A percentile compares a stretch with the other conserved stretches of the same genome.
Conservation (phyloP, 2,888 invertebrate species). For the Apodemia hepburni region DNA sequence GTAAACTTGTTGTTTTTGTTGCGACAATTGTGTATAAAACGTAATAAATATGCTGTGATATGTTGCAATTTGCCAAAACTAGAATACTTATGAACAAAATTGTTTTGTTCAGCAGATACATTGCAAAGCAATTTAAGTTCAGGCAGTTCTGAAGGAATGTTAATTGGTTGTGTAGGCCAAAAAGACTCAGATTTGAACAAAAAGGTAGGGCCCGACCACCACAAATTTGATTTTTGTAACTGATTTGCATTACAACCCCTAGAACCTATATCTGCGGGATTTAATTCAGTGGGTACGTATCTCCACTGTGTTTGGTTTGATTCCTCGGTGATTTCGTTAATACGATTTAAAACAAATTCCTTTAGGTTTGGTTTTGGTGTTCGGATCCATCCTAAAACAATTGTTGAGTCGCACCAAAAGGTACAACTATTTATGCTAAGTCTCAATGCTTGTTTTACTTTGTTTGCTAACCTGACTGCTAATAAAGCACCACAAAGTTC, state of each 20-base stretch:
- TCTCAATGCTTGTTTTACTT: not conserved
- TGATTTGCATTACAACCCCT: not conserved
- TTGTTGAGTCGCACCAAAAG: not conserved
- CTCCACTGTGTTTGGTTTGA: not conserved
- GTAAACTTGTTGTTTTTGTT: too few relatives aligned
- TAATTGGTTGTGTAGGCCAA: not conserved
- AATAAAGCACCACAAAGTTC: too few relatives aligned
- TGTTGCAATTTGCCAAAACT: too few relatives aligned
- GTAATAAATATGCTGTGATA: too few relatives aligned
- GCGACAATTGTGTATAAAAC: too few relatives aligned
- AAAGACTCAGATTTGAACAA: not conserved
- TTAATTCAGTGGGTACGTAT: constrained; percentile 24
- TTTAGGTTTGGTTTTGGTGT: not conserved
- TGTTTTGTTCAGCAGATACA: not conserved
- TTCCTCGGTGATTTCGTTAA: not conserved
- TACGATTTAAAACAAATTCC: not conserved
- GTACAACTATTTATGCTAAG: not conserved
- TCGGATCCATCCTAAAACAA: not conserved
- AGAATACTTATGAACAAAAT: not conserved
- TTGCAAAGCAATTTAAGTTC: constrained; percentile 6
- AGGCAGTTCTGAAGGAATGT: not conserved
- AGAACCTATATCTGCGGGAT: constrained; percentile 22
- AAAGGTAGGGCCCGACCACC: constrained; percentile 16
- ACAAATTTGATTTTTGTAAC: not conserved
- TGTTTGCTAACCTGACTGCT: too few relatives aligned